phyloP scores from a whole-genome alignment of 2,797 vertebrate genomes.

The Thaleichthys pacificus region DNA sequence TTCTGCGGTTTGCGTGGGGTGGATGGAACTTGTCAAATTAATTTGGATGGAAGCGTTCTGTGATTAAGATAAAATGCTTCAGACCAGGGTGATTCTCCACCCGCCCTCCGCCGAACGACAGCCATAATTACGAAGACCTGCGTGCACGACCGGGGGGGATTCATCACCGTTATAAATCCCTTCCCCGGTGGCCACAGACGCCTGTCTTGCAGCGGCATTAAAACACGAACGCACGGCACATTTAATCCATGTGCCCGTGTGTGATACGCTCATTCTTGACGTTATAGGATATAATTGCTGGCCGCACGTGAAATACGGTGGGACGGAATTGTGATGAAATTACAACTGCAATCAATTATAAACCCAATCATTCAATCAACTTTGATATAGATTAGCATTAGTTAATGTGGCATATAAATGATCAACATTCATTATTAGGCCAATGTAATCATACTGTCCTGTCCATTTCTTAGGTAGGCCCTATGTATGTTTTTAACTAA shows the following conservation, averaged over 20 bases:
- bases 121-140: conserved; percentile 75
- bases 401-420: conserved; percentile 4
- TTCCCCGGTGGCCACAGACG: conserved; percentile 68
- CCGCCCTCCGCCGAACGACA: conserved; percentile 60
- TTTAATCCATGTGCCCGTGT: conserved; percentile 47
- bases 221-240: conserved; percentile 47
- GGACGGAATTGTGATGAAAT: conserved; percentile 45
- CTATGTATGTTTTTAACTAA: too few relatives aligned
- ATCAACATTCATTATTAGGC: neutral
- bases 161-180: conserved; percentile 75
- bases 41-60: conserved; percentile 75
- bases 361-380: conserved; percentile 8
- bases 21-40: conserved; percentile 79
- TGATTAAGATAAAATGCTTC: conserved; percentile 79
- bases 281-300: conserved; percentile 18
- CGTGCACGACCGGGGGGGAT: conserved; percentile 57
- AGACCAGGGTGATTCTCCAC: conserved; percentile 40
- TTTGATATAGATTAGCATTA: conserved; percentile 16
- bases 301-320: conserved; percentile 5
- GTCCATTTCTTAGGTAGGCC: too few relatives aligned
- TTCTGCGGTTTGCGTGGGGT: conserved; percentile 42
- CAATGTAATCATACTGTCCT: neutral
- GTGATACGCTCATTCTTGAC: conserved; percentile 46
- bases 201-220: conserved; percentile 56
- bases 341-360: conserved; percentile 24